phyloP scores from a whole-genome alignment of 2,797 vertebrate species.

The Peromyscus melanophrys region DNA sequence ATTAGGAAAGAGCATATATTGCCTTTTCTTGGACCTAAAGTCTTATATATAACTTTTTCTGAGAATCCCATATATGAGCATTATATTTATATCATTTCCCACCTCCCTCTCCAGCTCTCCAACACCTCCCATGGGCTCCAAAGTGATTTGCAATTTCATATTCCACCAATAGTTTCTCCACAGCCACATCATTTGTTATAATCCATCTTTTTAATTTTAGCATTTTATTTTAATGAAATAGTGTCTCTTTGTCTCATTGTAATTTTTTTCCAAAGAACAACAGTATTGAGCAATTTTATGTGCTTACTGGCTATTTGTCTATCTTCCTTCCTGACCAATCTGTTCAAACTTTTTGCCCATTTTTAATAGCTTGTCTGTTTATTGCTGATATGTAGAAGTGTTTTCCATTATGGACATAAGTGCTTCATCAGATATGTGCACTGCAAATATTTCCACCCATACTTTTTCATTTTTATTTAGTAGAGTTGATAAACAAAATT shows the following conservation, averaged over 20 bases:
- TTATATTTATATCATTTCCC: background rate
- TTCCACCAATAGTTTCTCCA: background rate
- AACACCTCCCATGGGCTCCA: background rate
- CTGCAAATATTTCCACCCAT: slow-evolving; percentile 40
- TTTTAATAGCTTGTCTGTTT: slow-evolving; percentile 23
- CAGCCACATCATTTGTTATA: background rate
- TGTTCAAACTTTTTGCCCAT: background rate
- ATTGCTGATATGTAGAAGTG: background rate
- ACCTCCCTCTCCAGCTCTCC: background rate
- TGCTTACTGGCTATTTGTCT: slow-evolving; percentile 6
- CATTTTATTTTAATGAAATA: slow-evolving; percentile 15
- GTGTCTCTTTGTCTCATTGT: background rate
- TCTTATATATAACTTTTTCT: background rate
- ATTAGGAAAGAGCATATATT: slow-evolving; percentile 6
- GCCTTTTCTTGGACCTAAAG: background rate
- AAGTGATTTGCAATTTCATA: slow-evolving; percentile 31
- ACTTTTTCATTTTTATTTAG: background rate
- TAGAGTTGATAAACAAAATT: slow-evolving; percentile 13
- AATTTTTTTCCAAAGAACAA: slow-evolving; percentile 44
- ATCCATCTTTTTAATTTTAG: slow-evolving; percentile 42
- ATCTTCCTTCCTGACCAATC: slow-evolving; percentile 3
- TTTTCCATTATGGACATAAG: background rate
- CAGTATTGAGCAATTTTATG: background rate
- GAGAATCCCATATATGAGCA: background rate
- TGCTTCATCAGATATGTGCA: background rate